Evolutionary conservation across 2,888 invertebrate genomes (phyloP).

Genomic region (Linyphia triangularis): DNA sequence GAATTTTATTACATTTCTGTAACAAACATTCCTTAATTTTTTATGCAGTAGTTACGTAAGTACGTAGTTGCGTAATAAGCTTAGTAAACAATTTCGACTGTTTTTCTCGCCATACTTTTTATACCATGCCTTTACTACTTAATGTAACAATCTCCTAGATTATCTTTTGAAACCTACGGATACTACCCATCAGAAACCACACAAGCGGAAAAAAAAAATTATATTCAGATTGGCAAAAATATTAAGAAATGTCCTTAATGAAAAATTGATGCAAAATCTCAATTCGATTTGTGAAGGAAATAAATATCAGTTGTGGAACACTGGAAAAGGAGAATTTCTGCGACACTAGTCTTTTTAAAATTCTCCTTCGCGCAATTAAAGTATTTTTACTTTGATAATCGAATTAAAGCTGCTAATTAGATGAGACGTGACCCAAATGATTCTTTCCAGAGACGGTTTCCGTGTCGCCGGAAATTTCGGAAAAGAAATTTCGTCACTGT

Average conservation of each 20-base stretch:
- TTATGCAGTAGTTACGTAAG: no score
- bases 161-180: no score
- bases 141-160: no score
- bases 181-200: no score
- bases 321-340: neutral
- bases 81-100: no score
- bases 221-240: neutral
- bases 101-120: no score
- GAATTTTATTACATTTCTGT: no score
- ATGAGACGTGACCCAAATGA: slow-evolving; percentile 27
- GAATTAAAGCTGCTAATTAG: slow-evolving; percentile 51
- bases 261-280: neutral
- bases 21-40: no score
- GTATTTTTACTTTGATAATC: slow-evolving; percentile 52
- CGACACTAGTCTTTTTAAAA: slow-evolving; percentile 15
- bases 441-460: slow-evolving; percentile 12
- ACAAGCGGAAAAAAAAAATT: no score
- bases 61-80: no score
- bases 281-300: neutral
- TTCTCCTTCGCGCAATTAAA: neutral
- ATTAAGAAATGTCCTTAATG: neutral
- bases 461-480: neutral
- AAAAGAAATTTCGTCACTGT: slow-evolving; percentile 46
- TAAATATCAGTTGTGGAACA: neutral
- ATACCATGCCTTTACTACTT: no score